Evolutionary conservation across 2,888 invertebrate genomes (phyloP), one percentile per base, ranked within the genome.

Genomic region (Andrena trimmerana): DNA sequence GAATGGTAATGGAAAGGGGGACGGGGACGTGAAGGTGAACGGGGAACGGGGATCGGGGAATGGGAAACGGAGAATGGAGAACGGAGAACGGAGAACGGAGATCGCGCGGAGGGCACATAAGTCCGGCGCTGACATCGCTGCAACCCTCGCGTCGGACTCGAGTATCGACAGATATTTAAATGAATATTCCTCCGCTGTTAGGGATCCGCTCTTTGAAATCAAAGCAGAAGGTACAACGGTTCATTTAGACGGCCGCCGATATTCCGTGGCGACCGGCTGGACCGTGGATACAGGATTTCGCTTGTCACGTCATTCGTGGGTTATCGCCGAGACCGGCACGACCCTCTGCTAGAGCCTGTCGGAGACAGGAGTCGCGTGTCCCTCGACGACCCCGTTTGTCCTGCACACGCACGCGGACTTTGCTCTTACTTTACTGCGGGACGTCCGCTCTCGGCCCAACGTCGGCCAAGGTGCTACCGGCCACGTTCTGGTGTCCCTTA

Each of bases 101-200:
- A 75, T 73, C 67, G 71, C 69, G 74, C 83, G 82, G 73, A 79
- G 80, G 86, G 87, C 87, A 89, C 83, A 82, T 88, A 88, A 88
- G 88, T 88, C 88, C 89, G 85, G 81, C 85, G 80, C 85, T 88
- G 86, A 88, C 84, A 74, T 84, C 77, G 79, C 70, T 84, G 83
- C 86, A 84, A 81, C 86, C 80, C 79, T 86, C 85, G 84, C 87
- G 88, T 90, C 87, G 86, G 87, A 86, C 90, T 90, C 88, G 85
- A 89, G 88, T 93, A 93, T 93, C 91, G 93, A 93, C 93, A 93
- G 93, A 92, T 93, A 93, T 93, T 93, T 93, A 93, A 94, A 94
- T 93, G 93, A 93, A 92, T 93, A 93, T 93, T 91, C 89, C 92
- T 92, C 89, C 88, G 87, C 88, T 88, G 90, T 89, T 90, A 85